Conservation (phyloP, 2,797 vertebrate species). For the Meriones psammophilus region DNA sequence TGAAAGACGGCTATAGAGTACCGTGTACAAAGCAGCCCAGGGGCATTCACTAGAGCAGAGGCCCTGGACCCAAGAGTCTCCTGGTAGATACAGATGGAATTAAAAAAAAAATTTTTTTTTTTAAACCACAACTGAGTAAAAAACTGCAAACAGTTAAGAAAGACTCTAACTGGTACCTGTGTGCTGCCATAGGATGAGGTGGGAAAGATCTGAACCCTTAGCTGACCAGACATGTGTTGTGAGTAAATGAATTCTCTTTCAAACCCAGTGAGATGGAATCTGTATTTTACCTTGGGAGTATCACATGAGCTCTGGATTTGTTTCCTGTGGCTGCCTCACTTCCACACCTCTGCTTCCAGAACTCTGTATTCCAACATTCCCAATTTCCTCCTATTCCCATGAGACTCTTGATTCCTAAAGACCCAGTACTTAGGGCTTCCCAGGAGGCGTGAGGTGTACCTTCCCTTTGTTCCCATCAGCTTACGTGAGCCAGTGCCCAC, state of each 20-base stretch:
- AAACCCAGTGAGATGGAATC: background rate
- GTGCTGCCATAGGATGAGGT: background rate
- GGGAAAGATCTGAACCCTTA: background rate
- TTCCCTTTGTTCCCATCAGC: background rate
- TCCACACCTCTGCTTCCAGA: background rate
- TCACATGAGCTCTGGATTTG: background rate
- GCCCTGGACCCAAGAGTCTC: background rate
- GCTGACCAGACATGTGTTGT: background rate
- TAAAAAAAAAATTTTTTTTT: background rate
- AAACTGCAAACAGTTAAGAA: background rate
- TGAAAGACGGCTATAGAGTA: background rate
- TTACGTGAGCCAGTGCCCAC: background rate
- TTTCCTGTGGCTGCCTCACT: background rate
- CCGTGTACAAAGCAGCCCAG: background rate
- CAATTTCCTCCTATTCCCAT: background rate
- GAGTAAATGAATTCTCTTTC: background rate
- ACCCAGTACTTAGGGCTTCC: background rate
- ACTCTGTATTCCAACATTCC: background rate
- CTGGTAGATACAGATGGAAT: background rate
- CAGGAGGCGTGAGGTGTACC: rapidly evolving
- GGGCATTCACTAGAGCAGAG: background rate
- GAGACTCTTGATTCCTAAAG: background rate
- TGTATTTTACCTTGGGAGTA: background rate
- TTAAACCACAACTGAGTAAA: background rate
- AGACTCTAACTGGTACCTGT: background rate